phyloP scores from a whole-genome alignment of 2,113 vertebrate genomes.

The Campylomormyrus numenius region DNA sequence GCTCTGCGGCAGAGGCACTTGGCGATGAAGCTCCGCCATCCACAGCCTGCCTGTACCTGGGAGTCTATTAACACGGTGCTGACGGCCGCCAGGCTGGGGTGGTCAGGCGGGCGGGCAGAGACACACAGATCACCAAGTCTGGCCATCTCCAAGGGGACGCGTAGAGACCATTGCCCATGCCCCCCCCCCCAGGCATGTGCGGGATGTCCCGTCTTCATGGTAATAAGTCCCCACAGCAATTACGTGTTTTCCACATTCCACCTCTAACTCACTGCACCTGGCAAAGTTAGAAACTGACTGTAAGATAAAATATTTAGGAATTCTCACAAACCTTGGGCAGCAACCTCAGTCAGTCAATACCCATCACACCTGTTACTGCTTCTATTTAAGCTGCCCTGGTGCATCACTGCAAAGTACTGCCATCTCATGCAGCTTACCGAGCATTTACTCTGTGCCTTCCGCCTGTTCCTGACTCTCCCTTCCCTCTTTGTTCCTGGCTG shows the following conservation, averaged over 20 bases:
- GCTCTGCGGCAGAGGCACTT: slow-evolving; percentile 50
- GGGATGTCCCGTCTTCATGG: not conserved
- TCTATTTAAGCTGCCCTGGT: not conserved
- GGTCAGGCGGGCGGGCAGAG: slow-evolving; percentile 52
- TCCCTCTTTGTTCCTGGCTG: not conserved
- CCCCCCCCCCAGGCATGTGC: not conserved
- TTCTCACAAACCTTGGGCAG: not conserved
- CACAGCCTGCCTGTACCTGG: slow-evolving; percentile 64
- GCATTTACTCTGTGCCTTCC: not conserved
- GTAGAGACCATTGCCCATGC: slow-evolving; percentile 13
- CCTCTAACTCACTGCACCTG: not conserved
- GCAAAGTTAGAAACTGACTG: not conserved
- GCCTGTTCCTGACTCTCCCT: not conserved
- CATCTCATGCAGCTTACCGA: not conserved
- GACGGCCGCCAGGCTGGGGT: slow-evolving; percentile 66
- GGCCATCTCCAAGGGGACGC: slow-evolving; percentile 53
- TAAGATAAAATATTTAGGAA: not conserved
- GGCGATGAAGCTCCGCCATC: slow-evolving; percentile 61
- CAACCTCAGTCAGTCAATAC: not conserved
- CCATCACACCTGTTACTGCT: not conserved
- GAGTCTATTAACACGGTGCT: slow-evolving; percentile 68
- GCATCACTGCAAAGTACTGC: not conserved
- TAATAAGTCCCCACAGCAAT: not conserved
- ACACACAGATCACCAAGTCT: slow-evolving; percentile 65
- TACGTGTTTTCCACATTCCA: not conserved